Conservation (phyloP, 2,888 invertebrate species). For the Spilarctia lutea region DNA sequence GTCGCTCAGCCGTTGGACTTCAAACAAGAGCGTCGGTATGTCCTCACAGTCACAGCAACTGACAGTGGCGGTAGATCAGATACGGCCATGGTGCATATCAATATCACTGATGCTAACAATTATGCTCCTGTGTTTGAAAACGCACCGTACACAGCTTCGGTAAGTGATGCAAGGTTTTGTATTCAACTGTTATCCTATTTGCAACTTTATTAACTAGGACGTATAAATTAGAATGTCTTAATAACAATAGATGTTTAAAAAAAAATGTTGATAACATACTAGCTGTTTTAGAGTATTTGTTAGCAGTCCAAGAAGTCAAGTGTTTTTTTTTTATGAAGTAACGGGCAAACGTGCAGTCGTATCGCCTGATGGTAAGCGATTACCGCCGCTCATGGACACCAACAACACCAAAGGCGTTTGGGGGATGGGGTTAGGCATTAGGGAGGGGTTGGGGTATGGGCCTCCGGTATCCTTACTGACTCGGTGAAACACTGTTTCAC, state of each 20-base stretch:
- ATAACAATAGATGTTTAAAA: neutral
- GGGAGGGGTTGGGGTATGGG: too few relatives aligned
- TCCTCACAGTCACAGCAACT: conserved; percentile 94
- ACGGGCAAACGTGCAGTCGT: too few relatives aligned
- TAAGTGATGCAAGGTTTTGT: conserved; percentile 63
- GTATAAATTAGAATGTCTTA: too few relatives aligned
- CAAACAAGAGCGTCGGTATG: conserved; percentile 95
- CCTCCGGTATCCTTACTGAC: too few relatives aligned
- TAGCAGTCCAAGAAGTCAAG: neutral
- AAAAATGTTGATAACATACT: neutral
- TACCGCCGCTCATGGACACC: too few relatives aligned
- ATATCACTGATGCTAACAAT: conserved; percentile 98
- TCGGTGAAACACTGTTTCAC: too few relatives aligned
- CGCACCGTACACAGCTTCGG: conserved; percentile 95
- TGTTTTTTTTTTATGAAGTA: too few relatives aligned
- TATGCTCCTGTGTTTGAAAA: conserved; percentile 97
- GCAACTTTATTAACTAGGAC: neutral
- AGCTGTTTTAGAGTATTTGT: neutral
- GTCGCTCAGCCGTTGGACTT: conserved; percentile 97
- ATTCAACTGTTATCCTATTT: neutral
- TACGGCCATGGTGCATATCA: conserved; percentile 95
- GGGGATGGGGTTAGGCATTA: too few relatives aligned
- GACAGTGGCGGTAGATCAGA: conserved; percentile 96
- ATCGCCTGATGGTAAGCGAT: too few relatives aligned
- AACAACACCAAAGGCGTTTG: too few relatives aligned